A percentile compares a stretch with the other conserved stretches of the same genome.
These are phyloP conservation scores for Lampris incognitus DNA, from an alignment of 2,113 vertebrate species.

Conservation along the genomic window DNA sequence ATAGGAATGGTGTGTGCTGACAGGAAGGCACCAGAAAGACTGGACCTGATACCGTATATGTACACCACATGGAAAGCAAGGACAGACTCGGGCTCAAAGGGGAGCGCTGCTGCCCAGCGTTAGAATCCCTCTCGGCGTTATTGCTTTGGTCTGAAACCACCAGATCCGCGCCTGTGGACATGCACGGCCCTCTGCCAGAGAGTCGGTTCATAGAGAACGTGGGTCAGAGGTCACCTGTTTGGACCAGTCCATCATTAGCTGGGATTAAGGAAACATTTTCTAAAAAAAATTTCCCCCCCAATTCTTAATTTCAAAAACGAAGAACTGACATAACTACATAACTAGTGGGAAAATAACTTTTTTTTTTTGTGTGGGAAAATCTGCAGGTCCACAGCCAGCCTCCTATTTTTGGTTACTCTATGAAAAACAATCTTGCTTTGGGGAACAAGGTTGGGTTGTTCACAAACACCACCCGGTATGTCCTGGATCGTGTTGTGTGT, in stretches of 20 bases:
- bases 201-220: background rate
- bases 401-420: no score
- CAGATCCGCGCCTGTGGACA: conserved; percentile 35
- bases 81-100: conserved; percentile 45
- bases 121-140: background rate
- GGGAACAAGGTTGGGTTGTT: conserved; percentile 9
- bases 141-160: conserved; percentile 47
- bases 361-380: no score
- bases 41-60: conserved; percentile 50
- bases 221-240: conserved; percentile 6
- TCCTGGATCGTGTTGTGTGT: conserved; percentile 9
- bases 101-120: conserved; percentile 24
- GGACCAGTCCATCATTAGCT: background rate
- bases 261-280: no score
- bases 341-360: no score
- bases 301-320: background rate
- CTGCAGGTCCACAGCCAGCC: no score
- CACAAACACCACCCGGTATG: conserved; percentile 27
- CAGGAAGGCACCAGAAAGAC: conserved; percentile 85
- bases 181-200: no score
- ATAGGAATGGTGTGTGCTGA: conserved; percentile 91
- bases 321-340: background rate
- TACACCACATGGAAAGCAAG: conserved; percentile 35
- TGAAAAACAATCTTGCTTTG: background rate
- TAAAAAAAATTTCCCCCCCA: no score